A percentile compares a stretch with the other conserved stretches of the same genome.
These are phyloP conservation scores for Coelopa pilipes DNA, from an alignment of 2,888 invertebrate genomes.

Conservation along the genomic window DNA sequence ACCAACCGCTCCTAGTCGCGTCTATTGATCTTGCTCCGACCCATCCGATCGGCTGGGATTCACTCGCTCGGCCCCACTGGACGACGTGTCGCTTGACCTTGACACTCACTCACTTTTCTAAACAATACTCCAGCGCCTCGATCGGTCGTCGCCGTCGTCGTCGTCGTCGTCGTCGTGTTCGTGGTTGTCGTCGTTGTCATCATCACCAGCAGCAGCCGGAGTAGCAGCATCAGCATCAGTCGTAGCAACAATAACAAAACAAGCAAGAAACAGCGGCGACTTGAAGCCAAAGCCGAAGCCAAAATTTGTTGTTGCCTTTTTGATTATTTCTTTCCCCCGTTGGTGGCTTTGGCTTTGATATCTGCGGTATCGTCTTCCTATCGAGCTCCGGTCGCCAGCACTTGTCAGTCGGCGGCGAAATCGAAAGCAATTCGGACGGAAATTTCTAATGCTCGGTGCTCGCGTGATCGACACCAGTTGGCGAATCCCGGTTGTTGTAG, in stretches of 20 bases:
- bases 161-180: no score
- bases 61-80: neutral
- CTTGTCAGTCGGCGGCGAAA: constrained; percentile 61
- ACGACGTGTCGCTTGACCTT: constrained; percentile 55
- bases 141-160: constrained; percentile 6
- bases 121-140: constrained; percentile 33
- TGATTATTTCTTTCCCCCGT: neutral
- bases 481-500: neutral
- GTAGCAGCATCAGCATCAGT: neutral
- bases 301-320: no score
- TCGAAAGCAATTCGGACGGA: constrained; percentile 60
- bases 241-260: no score
- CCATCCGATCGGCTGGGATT: no score
- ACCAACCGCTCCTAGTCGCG: neutral
- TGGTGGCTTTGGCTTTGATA: neutral
- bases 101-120: constrained; percentile 60
- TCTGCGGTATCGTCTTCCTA: constrained; percentile 59
- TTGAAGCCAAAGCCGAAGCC: no score
- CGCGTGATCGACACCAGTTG: constrained; percentile 1
- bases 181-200: neutral
- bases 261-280: no score
- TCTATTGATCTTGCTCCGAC: constrained; percentile 12
- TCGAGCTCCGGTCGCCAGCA: constrained; percentile 55
- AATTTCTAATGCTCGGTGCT: constrained; percentile 40
- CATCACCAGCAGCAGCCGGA: neutral